These are phyloP conservation scores for Nephrotoma appendiculata DNA, from an alignment of 2,888 invertebrate genomes.

Conservation along the genomic window DNA sequence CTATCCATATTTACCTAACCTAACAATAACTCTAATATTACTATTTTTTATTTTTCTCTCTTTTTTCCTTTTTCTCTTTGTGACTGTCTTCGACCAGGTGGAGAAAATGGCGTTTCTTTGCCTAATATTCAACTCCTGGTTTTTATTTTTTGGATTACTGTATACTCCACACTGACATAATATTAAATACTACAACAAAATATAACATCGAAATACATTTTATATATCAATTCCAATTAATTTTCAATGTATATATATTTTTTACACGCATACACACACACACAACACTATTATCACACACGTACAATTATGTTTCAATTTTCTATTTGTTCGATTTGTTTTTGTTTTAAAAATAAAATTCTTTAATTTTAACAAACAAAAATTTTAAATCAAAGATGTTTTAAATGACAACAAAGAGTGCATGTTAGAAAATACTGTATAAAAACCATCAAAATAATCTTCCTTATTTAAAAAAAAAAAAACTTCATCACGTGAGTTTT, in stretches of 20 bases:
- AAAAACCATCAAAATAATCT: neutral
- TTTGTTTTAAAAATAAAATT: neutral
- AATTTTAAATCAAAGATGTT: neutral
- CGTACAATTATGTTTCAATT: neutral
- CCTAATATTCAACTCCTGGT: slow-evolving; percentile 28
- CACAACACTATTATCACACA: neutral
- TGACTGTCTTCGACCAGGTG: slow-evolving; percentile 19
- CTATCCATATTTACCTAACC: slow-evolving; percentile 3
- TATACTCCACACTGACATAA: slow-evolving; percentile 11
- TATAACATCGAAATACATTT: neutral
- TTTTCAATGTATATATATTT: neutral
- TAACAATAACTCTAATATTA: slow-evolving; percentile 1
- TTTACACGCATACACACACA: neutral
- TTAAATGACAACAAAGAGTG: neutral
- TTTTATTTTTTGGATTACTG: slow-evolving; percentile 25
- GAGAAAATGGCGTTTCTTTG: slow-evolving; percentile 28
- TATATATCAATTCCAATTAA: neutral
- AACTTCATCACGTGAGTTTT: neutral
- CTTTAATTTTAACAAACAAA: neutral
- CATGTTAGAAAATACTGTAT: neutral
- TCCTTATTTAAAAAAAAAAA: neutral
- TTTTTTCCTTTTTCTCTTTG: slow-evolving; percentile 11
- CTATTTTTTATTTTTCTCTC: slow-evolving; percentile 10
- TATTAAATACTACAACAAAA: neutral
- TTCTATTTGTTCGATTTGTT: neutral